phyloP scores from a whole-genome alignment of 2,888 invertebrate species.

The Dendrolimus houi region DNA sequence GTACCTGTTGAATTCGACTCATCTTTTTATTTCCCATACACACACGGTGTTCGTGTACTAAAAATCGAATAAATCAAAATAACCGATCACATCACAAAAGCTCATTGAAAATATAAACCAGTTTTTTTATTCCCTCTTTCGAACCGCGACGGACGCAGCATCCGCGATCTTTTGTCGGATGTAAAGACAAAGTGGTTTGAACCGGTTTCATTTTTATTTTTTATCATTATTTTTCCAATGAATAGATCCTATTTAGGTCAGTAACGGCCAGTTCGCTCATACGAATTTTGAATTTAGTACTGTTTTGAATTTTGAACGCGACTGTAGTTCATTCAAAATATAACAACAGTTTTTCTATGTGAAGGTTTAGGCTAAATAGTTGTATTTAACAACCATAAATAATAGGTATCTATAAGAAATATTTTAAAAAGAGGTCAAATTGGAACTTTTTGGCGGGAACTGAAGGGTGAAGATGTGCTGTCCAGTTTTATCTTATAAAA shows the following conservation, averaged over 20 bases:
- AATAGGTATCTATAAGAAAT: too few relatives aligned
- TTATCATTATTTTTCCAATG: conserved; percentile 24
- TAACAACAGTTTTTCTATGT: conserved; percentile 1
- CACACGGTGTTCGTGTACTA: conserved; percentile 41
- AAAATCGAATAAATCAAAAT: conserved; percentile 76
- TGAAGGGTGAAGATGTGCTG: too few relatives aligned
- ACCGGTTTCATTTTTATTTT: conserved; percentile 56
- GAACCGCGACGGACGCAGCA: conserved; percentile 54
- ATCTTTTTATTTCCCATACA: conserved; percentile 61
- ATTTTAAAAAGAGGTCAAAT: too few relatives aligned
- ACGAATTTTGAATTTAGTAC: conserved; percentile 13
- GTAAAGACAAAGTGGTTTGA: conserved; percentile 58
- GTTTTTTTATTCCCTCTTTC: conserved; percentile 46
- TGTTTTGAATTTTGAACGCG: conserved; percentile 11
- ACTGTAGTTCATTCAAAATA: neutral
- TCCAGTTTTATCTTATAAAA: too few relatives aligned
- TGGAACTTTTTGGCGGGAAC: too few relatives aligned
- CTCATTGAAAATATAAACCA: conserved; percentile 60
- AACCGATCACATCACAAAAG: conserved; percentile 68
- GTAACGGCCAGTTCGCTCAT: conserved; percentile 43
- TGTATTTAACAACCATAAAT: too few relatives aligned
- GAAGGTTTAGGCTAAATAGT: too few relatives aligned
- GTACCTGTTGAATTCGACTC: conserved; percentile 66
- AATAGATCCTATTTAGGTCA: conserved; percentile 55
- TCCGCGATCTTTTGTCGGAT: conserved; percentile 63